Conservation (phyloP, 2,113 vertebrate species). For the Saccopteryx leptura region DNA sequence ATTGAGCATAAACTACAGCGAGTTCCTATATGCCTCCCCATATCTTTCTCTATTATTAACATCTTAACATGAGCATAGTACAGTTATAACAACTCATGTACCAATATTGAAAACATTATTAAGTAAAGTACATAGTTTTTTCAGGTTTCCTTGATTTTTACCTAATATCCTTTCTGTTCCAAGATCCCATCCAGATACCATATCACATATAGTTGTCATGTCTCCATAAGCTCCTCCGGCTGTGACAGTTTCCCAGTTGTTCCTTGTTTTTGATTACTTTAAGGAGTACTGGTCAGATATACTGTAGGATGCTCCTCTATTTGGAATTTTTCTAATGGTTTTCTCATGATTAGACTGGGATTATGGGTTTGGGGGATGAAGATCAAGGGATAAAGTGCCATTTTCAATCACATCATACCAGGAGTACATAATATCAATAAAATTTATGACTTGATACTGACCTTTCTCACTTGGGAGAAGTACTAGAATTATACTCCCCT, state of each 20-base stretch:
- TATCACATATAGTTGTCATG: not conserved
- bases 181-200: not conserved
- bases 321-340: slow-evolving; percentile 16
- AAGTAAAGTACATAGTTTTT: slow-evolving; percentile 6
- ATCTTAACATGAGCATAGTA: not conserved
- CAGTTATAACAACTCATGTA: not conserved
- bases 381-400: not conserved
- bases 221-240: not conserved
- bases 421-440: not conserved
- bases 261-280: slow-evolving; percentile 49
- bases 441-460: slow-evolving; percentile 29
- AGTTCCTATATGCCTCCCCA: not conserved
- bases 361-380: slow-evolving; percentile 30
- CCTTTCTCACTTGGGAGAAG: not conserved
- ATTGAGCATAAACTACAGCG: not conserved
- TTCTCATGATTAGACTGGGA: slow-evolving; percentile 34
- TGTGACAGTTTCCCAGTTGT: slow-evolving; percentile 49
- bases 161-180: not conserved
- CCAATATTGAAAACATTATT: slow-evolving; percentile 7
- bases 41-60: not conserved
- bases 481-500: not conserved
- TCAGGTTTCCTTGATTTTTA: slow-evolving; percentile 35
- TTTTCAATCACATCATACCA: slow-evolving; percentile 48
- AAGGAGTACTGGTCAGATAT: not conserved
- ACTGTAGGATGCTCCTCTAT: not conserved